phyloP scores from a whole-genome alignment of 92 coral and sea anemone species.

The Palythoa caribaeorum region DNA sequence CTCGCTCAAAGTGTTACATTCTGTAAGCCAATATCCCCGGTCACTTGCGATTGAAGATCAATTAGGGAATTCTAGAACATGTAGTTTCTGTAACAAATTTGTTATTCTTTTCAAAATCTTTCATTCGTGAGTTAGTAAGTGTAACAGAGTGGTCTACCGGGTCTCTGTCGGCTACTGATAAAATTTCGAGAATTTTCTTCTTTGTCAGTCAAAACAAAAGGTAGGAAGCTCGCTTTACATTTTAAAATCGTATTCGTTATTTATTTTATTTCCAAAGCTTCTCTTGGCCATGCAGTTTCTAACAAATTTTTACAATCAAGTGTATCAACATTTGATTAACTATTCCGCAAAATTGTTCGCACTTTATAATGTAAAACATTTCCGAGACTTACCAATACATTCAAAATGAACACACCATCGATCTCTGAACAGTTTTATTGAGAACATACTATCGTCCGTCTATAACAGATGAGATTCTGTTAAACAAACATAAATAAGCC shows the following conservation, averaged over 20 bases:
- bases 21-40: conserved; percentile 26
- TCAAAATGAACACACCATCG: background rate
- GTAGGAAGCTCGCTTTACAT: background rate
- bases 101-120: conserved; percentile 8
- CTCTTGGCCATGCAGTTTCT: background rate
- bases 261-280: no score
- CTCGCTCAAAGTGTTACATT: conserved; percentile 16
- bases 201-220: background rate
- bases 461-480: no score
- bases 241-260: no score
- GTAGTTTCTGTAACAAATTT: conserved; percentile 37
- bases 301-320: background rate
- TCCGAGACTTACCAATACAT: background rate
- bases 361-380: background rate
- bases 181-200: background rate
- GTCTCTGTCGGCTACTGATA: background rate
- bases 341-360: background rate
- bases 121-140: conserved; percentile 17
- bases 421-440: no score
- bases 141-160: conserved; percentile 20
- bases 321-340: background rate
- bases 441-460: no score
- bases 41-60: conserved; percentile 7
- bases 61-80: conserved; percentile 38
- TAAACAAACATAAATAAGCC: no score